Evolutionary conservation across 2,888 invertebrate species (phyloP).

Genomic region (Chymomyza amoena): DNA sequence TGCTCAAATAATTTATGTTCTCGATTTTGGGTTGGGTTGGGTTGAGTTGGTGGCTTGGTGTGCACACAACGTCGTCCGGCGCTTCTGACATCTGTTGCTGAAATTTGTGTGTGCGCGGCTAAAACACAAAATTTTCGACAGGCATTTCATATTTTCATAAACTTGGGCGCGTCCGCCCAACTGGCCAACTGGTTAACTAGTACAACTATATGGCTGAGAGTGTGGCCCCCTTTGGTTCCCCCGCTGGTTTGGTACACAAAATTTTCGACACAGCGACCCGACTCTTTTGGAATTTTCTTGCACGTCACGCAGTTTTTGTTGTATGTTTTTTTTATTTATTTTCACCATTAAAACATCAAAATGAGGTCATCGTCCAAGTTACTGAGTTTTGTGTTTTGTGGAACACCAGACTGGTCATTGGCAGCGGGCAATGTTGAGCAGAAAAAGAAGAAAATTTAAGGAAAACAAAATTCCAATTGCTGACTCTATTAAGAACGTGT

Average conservation of each 20-base stretch:
- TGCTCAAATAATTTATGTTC: constrained; percentile 10
- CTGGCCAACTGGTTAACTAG: too few species aligned
- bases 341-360: constrained; percentile 23
- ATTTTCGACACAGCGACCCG: background rate
- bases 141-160: constrained; percentile 41
- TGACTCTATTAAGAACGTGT: too few species aligned
- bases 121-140: constrained; percentile 46
- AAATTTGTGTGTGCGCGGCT: constrained; percentile 11
- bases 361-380: constrained; percentile 57
- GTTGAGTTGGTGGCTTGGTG: too few species aligned
- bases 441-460: too few species aligned
- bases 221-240: too few species aligned
- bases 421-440: too few species aligned
- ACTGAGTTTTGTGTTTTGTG: constrained; percentile 15
- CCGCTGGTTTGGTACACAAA: too few species aligned
- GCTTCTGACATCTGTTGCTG: constrained; percentile 33
- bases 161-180: background rate
- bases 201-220: too few species aligned
- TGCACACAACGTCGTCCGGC: too few species aligned
- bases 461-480: too few species aligned
- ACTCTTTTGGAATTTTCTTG: constrained; percentile 20
- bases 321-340: constrained; percentile 11
- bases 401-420: background rate
- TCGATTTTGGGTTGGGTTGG: too few species aligned
- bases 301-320: constrained; percentile 48